Percentiles rank a stretch among this genome's conserved stretches.
phyloP scores from a whole-genome alignment of 2,113 vertebrate genomes.

The Galbula dea region DNA sequence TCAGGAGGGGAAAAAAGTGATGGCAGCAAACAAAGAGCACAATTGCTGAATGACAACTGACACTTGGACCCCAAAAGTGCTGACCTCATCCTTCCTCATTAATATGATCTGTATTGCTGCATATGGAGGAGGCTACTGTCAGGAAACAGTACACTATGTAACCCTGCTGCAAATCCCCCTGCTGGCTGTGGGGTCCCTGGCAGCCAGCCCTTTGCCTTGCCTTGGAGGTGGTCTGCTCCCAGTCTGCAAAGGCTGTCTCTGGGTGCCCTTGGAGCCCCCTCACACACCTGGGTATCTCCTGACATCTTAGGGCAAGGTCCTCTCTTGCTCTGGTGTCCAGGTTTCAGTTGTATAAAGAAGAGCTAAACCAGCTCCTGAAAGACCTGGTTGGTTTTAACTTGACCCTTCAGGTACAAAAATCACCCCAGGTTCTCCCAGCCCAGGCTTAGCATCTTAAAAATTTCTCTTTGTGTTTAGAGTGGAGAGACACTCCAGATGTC shows the following conservation, averaged over 20 bases:
- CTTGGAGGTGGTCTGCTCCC: neutral
- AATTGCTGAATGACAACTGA: neutral
- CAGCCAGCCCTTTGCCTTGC: neutral
- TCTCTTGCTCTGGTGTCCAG: neutral
- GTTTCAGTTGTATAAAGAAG: neutral
- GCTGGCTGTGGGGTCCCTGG: rapidly evolving
- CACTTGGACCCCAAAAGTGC: neutral
- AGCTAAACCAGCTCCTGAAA: neutral
- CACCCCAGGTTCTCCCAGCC: neutral
- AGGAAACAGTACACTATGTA: neutral
- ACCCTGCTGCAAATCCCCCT: neutral
- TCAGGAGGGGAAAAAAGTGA: neutral
- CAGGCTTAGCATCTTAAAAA: neutral
- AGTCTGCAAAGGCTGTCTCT: neutral
- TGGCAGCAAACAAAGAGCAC: neutral
- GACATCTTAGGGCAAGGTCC: neutral
- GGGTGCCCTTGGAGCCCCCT: rapidly evolving
- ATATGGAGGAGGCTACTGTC: neutral
- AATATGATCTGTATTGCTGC: neutral
- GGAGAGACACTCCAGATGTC: neutral
- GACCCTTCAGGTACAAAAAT: neutral
- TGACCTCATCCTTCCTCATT: neutral
- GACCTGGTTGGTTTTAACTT: neutral
- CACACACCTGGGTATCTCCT: neutral
- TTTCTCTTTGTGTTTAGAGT: neutral